Evolutionary conservation across 1,140 invertebrate species (phyloP), one percentile per base, ranked within the genome.

Genomic region (Ceratitis capitata): DNA sequence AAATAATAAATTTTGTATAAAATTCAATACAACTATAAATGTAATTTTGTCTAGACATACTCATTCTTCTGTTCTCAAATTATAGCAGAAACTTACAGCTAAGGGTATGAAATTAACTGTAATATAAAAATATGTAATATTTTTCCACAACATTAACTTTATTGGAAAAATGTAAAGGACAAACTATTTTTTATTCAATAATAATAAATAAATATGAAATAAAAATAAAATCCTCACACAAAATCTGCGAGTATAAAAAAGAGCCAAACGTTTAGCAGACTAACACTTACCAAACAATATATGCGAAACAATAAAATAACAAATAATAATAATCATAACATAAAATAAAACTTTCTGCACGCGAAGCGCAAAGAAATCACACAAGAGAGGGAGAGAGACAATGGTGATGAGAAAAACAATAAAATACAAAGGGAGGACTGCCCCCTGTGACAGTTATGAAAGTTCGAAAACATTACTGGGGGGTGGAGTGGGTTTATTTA

Each of bases 251-350:
- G 32, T 29, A 69, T 32, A 1, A 5, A 56, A 56, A n/a, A n/a
- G n/a, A 69, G n/a, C n/a, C 61, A 69, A 69, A 19, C 61, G 61
- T 12, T 35, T 19, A 35, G 29, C 29, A 69, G 61, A 69, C 61
- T 35, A 69, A 69, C 14, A 35, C 61, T 69, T 35, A 16, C 61
- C 29, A n/a, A 35, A 69, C 32, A 69, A 69, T 56, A 61, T 69
- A 39, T 69, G 14, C 3, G 61, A 69, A 69, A 69, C 61, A 19
- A 69, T 69, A 69, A 69, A 69, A 69, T 35, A 69, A 69, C 61
- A 69, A 69, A 69, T 69, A 69, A 69, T 29, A 69, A 69, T 69
- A 69, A 69, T 69, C 61, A 69, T 69, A 69, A 69, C 61, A 69
- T 69, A 69, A 69, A 69, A 69, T 39, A 69, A 69, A 69, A 69